These are phyloP conservation scores for Pristionchus entomophagus DNA, from an alignment of 2,888 invertebrate genomes.

Conservation along the genomic window DNA sequence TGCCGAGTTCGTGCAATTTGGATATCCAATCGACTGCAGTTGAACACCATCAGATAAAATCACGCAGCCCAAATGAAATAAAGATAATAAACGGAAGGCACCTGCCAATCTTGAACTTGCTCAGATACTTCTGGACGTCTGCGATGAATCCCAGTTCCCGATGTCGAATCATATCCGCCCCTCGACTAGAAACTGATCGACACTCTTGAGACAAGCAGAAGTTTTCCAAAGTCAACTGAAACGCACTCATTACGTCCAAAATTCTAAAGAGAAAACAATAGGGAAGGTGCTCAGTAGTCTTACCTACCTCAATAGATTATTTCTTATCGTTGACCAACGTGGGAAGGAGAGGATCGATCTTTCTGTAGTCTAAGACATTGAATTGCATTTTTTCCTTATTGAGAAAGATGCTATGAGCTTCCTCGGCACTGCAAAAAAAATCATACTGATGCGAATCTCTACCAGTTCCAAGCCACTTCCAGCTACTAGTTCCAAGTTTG, in stretches of 20 bases:
- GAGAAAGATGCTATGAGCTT: neutral
- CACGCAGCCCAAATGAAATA: too few species aligned
- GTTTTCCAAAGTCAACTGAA: neutral
- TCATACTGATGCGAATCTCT: too few species aligned
- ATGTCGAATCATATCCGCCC: neutral
- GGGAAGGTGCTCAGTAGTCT: too few species aligned
- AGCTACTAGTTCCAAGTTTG: neutral
- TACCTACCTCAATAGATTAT: neutral
- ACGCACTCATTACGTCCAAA: neutral
- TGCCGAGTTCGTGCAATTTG: conserved; percentile 1
- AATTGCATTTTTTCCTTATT: neutral
- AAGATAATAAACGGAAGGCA: too few species aligned
- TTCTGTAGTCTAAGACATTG: neutral
- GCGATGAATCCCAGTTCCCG: conserved; percentile 12
- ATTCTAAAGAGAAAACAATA: too few species aligned
- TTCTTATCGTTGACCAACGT: neutral
- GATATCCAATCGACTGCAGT: neutral
- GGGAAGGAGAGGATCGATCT: neutral
- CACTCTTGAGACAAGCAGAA: neutral
- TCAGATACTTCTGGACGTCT: neutral
- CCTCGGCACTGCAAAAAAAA: conserved; percentile 1
- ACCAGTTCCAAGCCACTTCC: too few species aligned
- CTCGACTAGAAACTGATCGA: neutral
- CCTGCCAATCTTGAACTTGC: neutral
- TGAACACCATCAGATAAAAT: neutral